These are phyloP conservation scores for Andrena cerasifolii DNA, from an alignment of 1,140 invertebrate genomes.

Conservation along the genomic window DNA sequence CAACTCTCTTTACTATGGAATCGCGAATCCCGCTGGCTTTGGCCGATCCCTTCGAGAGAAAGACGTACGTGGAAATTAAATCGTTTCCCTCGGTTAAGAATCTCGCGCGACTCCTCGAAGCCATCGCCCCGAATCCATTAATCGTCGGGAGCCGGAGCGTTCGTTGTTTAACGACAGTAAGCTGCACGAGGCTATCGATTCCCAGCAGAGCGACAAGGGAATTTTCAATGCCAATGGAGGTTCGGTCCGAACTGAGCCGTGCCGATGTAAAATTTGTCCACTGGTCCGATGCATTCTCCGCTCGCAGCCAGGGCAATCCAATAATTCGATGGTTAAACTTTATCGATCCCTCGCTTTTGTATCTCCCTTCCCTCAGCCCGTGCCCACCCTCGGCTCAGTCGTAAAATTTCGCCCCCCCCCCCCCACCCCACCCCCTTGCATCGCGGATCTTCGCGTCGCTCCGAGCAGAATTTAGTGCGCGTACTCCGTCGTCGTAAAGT, in stretches of 20 bases:
- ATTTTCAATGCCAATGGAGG: no score
- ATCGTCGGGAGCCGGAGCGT: background rate
- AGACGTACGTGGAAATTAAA: conserved; percentile 53
- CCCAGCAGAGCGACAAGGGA: no score
- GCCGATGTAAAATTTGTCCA: background rate
- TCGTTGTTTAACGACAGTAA: conserved; percentile 7
- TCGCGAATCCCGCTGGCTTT: conserved; percentile 3
- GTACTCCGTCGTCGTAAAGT: conserved; percentile 38
- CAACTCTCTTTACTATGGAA: conserved; percentile 8
- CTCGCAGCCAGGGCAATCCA: background rate
- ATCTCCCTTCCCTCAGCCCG: no score
- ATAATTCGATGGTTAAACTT: conserved; percentile 38
- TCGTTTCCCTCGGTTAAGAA: conserved; percentile 48
- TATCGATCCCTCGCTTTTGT: conserved; percentile 16
- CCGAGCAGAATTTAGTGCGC: conserved; percentile 46
- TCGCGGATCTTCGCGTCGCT: conserved; percentile 47
- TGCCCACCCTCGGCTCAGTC: conserved; percentile 19
- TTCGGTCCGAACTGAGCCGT: no score
- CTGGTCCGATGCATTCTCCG: no score
- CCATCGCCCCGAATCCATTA: no score
- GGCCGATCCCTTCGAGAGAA: conserved; percentile 2
- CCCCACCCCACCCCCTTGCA: conserved; percentile 15
- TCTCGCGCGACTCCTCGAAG: conserved; percentile 1
- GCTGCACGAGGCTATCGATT: no score
- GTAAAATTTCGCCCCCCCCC: conserved; percentile 37